phyloP scores from a whole-genome alignment of 2,888 invertebrate genomes.

The Ceramica pisi region DNA sequence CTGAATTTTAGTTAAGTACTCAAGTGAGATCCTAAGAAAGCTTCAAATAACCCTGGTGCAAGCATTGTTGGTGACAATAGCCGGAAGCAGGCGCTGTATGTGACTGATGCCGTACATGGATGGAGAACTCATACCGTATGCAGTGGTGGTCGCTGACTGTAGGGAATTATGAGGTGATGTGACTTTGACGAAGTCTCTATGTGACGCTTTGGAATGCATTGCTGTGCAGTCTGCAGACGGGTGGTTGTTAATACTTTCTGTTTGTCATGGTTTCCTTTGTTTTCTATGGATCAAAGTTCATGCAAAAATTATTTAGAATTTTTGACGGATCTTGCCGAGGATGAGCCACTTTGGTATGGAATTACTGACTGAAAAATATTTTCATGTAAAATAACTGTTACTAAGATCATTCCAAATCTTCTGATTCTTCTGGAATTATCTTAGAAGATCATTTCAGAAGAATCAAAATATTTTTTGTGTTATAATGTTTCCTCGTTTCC shows the following conservation, averaged over 20 bases:
- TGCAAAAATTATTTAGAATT: too few species aligned
- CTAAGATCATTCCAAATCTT: too few species aligned
- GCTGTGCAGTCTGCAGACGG: background rate
- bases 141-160: constrained; percentile 25
- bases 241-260: background rate
- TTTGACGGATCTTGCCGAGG: too few species aligned
- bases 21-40: constrained; percentile 36
- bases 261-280: background rate
- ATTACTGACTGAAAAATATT: too few species aligned
- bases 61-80: constrained; percentile 62
- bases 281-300: background rate
- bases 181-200: constrained; percentile 30
- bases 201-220: constrained; percentile 22
- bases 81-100: constrained; percentile 56
- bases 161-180: constrained; percentile 50
- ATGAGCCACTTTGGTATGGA: background rate
- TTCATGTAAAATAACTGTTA: too few species aligned
- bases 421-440: too few species aligned
- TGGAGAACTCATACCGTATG: constrained; percentile 55
- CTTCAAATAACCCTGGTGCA: constrained; percentile 49
- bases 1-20: constrained; percentile 23
- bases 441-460: too few species aligned
- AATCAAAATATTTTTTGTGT: too few species aligned
- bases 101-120: constrained; percentile 42
- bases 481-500: background rate